These are phyloP conservation scores for Alauda arvensis DNA, from an alignment of 2,797 vertebrate genomes.

Conservation along the genomic window DNA sequence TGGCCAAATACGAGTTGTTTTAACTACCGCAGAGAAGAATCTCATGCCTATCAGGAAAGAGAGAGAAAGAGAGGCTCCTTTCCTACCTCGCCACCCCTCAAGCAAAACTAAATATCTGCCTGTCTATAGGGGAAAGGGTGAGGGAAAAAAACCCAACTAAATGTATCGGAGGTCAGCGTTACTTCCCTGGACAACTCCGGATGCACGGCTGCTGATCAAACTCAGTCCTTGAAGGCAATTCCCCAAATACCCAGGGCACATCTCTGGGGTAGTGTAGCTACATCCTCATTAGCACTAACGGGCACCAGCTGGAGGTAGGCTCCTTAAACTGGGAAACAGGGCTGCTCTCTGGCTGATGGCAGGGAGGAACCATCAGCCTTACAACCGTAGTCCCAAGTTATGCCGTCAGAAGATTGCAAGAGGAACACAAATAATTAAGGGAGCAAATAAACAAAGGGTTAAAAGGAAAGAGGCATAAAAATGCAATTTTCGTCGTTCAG, in stretches of 20 bases:
- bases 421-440: not conserved
- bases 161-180: accelerated
- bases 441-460: not conserved
- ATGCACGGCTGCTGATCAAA: not conserved
- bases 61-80: not conserved
- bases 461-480: not conserved
- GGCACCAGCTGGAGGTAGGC: not conserved
- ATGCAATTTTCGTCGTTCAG: not conserved
- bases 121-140: not conserved
- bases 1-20: slow-evolving; percentile 18
- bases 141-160: not conserved
- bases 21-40: slow-evolving; percentile 33
- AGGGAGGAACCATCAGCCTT: not conserved
- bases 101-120: not conserved
- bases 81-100: not conserved
- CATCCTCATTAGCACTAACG: not conserved
- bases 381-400: slow-evolving; percentile 41
- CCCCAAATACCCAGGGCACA: not conserved
- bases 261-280: not conserved
- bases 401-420: not conserved
- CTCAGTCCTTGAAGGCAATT: not conserved
- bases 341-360: not conserved
- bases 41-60: not conserved
- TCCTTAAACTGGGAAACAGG: not conserved
- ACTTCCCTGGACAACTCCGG: not conserved